phyloP scores from a whole-genome alignment of 2,888 invertebrate species.

The Cryptocephalus moraei region DNA sequence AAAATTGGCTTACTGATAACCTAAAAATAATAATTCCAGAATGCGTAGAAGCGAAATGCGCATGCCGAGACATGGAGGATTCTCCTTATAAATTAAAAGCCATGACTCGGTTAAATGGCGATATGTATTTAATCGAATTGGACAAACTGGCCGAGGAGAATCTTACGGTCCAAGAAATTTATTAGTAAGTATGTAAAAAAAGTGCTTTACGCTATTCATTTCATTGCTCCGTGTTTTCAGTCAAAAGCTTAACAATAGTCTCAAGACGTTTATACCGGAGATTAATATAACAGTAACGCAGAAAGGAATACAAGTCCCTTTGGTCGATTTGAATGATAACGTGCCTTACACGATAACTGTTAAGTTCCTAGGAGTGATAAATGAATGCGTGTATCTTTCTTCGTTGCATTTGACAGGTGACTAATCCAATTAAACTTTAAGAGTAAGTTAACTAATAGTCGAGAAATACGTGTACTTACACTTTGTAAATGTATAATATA shows the following conservation, averaged over 20 bases:
- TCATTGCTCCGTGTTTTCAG: constrained; percentile 6
- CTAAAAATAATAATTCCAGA: constrained; percentile 5
- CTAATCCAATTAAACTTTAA: not conserved
- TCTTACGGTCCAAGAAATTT: constrained; percentile 9
- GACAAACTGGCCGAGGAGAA: constrained; percentile 5
- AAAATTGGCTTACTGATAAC: not conserved
- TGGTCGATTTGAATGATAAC: constrained; percentile 9
- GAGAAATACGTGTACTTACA: too few relatives aligned
- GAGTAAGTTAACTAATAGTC: too few relatives aligned
- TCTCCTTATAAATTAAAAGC: constrained; percentile 9
- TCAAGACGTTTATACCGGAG: constrained; percentile 6
- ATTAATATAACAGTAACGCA: constrained; percentile 4
- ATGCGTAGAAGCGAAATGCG: constrained; percentile 14
- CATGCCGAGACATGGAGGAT: constrained; percentile 5
- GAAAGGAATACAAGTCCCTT: constrained; percentile 5
- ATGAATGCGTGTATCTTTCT: constrained; percentile 10
- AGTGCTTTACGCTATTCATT: not conserved
- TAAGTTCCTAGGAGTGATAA: constrained; percentile 7
- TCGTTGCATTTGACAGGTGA: constrained; percentile 7
- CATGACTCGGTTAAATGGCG: constrained; percentile 4
- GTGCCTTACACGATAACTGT: constrained; percentile 9
- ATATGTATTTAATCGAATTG: constrained; percentile 9
- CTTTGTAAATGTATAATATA: too few relatives aligned
- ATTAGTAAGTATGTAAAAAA: constrained; percentile 10
- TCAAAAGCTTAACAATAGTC: constrained; percentile 4